Percentiles rank a stretch among this genome's conserved stretches.
phyloP scores from a whole-genome alignment of 2,888 invertebrate genomes.

The Stratiomys singularior region DNA sequence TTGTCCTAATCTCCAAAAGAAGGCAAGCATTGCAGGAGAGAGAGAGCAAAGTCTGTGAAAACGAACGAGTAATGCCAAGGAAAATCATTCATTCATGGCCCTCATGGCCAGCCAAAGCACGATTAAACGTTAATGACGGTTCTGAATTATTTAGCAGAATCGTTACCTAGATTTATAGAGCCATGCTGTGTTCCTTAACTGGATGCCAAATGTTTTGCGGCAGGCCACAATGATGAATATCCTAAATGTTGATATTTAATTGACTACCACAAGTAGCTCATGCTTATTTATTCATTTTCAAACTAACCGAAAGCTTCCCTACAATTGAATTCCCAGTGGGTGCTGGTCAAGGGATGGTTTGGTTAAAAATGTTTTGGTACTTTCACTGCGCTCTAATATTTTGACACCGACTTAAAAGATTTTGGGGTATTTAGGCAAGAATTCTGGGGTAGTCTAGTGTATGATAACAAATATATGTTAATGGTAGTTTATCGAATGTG shows the following conservation, averaged over 20 bases:
- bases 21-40: too few relatives aligned
- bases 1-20: too few relatives aligned
- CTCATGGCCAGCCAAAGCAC: conserved; percentile 19
- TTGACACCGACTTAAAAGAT: too few relatives aligned
- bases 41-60: too few relatives aligned
- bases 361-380: too few relatives aligned
- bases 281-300: conserved; percentile 31
- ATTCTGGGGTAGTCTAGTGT: too few relatives aligned
- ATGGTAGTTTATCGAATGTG: too few relatives aligned
- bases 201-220: conserved; percentile 40
- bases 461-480: too few relatives aligned
- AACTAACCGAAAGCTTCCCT: conserved; percentile 4
- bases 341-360: not conserved
- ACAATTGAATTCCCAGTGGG: not conserved
- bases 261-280: conserved; percentile 36
- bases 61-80: too few relatives aligned
- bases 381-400: too few relatives aligned
- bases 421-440: too few relatives aligned
- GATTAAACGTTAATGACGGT: conserved; percentile 22
- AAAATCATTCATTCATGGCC: conserved; percentile 5
- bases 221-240: conserved; percentile 24
- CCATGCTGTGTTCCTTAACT: conserved; percentile 22
- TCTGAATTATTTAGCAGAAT: conserved; percentile 40
- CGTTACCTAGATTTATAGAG: conserved; percentile 43
- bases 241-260: conserved; percentile 41